These are phyloP conservation scores for Neocrepidodera transversa DNA, from an alignment of 2,888 invertebrate genomes.

Conservation along the genomic window DNA sequence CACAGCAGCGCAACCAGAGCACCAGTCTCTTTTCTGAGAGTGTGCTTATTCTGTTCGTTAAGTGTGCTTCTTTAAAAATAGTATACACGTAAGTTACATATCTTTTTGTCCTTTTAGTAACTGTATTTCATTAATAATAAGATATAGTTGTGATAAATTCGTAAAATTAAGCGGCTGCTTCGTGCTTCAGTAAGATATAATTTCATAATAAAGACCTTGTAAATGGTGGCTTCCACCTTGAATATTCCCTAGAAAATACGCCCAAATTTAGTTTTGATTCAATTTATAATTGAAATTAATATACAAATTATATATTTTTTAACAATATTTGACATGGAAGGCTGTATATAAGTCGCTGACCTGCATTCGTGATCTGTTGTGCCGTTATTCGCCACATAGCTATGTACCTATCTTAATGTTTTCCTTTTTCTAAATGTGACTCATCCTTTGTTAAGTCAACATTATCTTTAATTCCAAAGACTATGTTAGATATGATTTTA, in stretches of 20 bases:
- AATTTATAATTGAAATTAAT: constrained; percentile 5
- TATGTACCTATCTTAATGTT: constrained; percentile 3
- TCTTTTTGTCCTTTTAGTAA: neutral
- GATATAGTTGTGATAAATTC: neutral
- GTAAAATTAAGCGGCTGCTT: constrained; percentile 23
- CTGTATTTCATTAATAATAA: neutral
- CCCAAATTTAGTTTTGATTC: neutral
- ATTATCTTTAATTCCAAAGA: too few relatives aligned
- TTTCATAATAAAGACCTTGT: constrained; percentile 27
- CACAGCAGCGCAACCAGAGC: constrained; percentile 47
- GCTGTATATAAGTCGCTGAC: constrained; percentile 46
- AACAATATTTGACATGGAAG: neutral
- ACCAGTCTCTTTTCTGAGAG: constrained; percentile 49
- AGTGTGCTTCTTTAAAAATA: constrained; percentile 60
- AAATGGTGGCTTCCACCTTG: constrained; percentile 47
- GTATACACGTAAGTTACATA: constrained; percentile 59
- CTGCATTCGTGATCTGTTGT: constrained; percentile 45
- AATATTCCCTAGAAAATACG: constrained; percentile 17
- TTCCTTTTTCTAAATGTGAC: constrained; percentile 15
- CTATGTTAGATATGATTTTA: too few relatives aligned
- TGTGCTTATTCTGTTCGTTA: constrained; percentile 55
- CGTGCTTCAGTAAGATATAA: constrained; percentile 34
- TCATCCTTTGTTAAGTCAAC: constrained; percentile 18
- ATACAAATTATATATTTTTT: neutral
- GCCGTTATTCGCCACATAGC: constrained; percentile 44